A percentile compares a stretch with the other conserved stretches of the same genome.
These are phyloP conservation scores for Sturmia bella DNA, from an alignment of 2,888 invertebrate genomes.

Conservation along the genomic window DNA sequence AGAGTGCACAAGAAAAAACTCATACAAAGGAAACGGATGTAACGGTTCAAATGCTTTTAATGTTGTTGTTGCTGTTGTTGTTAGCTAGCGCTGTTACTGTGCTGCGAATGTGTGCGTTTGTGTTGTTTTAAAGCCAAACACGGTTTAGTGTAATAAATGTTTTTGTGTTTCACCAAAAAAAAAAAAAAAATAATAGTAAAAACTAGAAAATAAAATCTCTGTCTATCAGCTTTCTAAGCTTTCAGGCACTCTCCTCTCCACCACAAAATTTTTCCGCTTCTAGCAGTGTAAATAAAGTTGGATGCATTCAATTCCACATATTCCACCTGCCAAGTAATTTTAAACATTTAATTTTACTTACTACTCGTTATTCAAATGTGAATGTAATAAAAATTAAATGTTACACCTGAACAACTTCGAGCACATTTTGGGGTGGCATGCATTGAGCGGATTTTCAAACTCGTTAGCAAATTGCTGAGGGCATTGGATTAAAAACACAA, in stretches of 20 bases:
- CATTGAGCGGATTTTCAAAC: constrained; percentile 46
- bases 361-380: constrained; percentile 20
- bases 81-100: not conserved
- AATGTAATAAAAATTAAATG: constrained; percentile 24
- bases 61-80: too few relatives aligned
- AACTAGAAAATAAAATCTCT: constrained; percentile 1
- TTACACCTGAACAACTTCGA: constrained; percentile 31
- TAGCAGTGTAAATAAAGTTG: constrained; percentile 4
- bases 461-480: constrained; percentile 54
- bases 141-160: constrained; percentile 37
- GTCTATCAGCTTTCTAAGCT: not conserved
- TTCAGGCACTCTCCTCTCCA: not conserved
- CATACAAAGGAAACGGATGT: constrained; percentile 59
- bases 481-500: constrained; percentile 53
- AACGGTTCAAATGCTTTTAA: constrained; percentile 51
- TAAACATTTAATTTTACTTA: constrained; percentile 36
- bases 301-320: not conserved
- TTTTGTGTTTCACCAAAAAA: not conserved
- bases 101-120: not conserved
- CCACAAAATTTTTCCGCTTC: not conserved
- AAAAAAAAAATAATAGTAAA: not conserved
- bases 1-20: constrained; percentile 25
- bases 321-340: constrained; percentile 1
- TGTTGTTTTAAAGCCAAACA: constrained; percentile 11
- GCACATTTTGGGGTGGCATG: constrained; percentile 37